phyloP scores from a whole-genome alignment of 23 tunicate species.

The Halocynthia aurantium region DNA sequence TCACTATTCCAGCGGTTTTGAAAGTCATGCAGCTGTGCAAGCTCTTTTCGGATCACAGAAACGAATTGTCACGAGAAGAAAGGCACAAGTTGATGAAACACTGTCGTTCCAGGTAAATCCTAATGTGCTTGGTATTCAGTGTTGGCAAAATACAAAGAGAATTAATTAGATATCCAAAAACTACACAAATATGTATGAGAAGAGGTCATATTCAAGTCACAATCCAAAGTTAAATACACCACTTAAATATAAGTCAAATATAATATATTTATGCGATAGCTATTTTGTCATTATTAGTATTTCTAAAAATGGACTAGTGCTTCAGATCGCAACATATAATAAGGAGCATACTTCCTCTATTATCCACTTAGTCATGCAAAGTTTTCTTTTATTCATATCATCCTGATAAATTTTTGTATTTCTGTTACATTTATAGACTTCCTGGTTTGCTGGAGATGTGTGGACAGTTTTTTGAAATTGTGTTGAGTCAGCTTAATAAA shows the following conservation, averaged over 20 bases:
- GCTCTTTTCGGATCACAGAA: not conserved
- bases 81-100: constrained; percentile 9
- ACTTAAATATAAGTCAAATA: no score
- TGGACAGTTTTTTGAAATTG: not conserved
- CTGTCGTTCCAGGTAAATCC: not conserved
- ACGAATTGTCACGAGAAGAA: constrained; percentile 4
- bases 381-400: no score
- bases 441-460: not conserved
- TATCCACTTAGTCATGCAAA: no score
- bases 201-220: no score
- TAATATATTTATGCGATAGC: no score
- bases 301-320: no score
- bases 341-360: no score
- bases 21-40: not conserved
- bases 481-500: not conserved
- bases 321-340: no score
- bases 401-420: no score
- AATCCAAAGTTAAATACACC: no score
- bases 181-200: not conserved
- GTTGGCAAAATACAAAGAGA: not conserved
- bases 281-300: no score
- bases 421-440: not conserved
- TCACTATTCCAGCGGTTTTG: not conserved
- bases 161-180: not conserved
- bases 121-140: not conserved